These are phyloP conservation scores for Phasia obesa DNA, from an alignment of 2,888 invertebrate genomes.

Conservation along the genomic window DNA sequence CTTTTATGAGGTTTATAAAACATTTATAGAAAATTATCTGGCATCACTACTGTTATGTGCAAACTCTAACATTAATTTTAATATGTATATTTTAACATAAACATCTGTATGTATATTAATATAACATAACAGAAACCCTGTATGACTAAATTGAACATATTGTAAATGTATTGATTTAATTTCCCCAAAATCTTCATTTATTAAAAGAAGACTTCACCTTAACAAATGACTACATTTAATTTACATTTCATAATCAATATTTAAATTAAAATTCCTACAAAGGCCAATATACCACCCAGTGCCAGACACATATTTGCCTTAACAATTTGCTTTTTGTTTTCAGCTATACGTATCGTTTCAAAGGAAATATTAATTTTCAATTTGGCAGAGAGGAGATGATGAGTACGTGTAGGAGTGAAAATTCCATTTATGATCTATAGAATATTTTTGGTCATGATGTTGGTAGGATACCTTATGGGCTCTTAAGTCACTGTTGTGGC, in stretches of 20 bases:
- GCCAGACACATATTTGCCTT: background rate
- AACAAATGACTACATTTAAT: constrained; percentile 48
- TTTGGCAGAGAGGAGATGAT: background rate
- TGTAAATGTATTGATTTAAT: constrained; percentile 51
- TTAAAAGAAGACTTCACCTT: constrained; percentile 38
- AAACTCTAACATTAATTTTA: background rate
- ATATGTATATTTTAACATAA: background rate
- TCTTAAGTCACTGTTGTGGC: constrained; percentile 10
- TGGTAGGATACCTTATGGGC: background rate
- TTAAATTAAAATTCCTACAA: constrained; percentile 50
- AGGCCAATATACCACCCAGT: background rate
- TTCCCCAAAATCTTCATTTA: constrained; percentile 40
- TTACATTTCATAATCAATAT: constrained; percentile 68
- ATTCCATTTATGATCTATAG: constrained; percentile 25
- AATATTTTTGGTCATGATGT: constrained; percentile 43
- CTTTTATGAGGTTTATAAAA: too few relatives aligned
- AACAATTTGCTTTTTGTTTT: constrained; percentile 28
- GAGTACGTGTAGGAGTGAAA: constrained; percentile 31
- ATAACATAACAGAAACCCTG: background rate
- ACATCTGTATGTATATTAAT: background rate
- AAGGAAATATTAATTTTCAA: constrained; percentile 47
- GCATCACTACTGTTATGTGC: background rate
- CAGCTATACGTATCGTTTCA: background rate
- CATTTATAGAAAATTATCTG: too few relatives aligned
- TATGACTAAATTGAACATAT: background rate